These are phyloP conservation scores for Idaea straminata DNA, from an alignment of 2,888 invertebrate genomes.

Conservation along the genomic window DNA sequence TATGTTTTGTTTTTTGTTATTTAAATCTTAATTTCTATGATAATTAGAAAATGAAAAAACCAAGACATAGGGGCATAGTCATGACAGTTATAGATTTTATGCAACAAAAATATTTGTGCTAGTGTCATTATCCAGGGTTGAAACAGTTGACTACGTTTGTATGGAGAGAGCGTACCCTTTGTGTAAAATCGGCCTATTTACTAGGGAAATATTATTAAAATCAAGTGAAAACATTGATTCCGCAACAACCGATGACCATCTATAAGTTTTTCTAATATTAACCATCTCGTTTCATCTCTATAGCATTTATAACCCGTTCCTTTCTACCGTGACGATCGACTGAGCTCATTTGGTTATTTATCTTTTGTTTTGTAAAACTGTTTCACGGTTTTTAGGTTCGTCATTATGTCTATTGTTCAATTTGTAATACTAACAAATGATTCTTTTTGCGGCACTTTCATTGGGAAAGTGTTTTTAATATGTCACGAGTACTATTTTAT, in stretches of 20 bases:
- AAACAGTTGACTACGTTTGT: too few species aligned
- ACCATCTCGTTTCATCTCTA: slow-evolving; percentile 31
- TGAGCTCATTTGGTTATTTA: slow-evolving; percentile 42
- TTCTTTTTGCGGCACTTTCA: slow-evolving; percentile 40
- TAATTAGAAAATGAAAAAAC: too few species aligned
- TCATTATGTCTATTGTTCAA: slow-evolving; percentile 36
- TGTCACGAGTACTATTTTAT: slow-evolving; percentile 43
- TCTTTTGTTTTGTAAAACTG: slow-evolving; percentile 41
- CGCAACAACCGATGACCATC: slow-evolving; percentile 28
- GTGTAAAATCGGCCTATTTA: slow-evolving; percentile 8
- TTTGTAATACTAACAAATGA: slow-evolving; percentile 21
- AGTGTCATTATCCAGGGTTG: too few species aligned
- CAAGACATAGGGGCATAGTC: too few species aligned
- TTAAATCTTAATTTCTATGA: too few species aligned
- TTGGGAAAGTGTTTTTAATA: slow-evolving; percentile 39
- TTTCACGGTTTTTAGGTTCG: slow-evolving; percentile 37
- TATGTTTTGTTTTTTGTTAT: too few species aligned
- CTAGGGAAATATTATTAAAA: slow-evolving; percentile 45
- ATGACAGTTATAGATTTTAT: too few species aligned
- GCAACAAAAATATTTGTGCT: too few species aligned
- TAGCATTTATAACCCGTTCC: slow-evolving; percentile 22
- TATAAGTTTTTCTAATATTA: slow-evolving; percentile 27
- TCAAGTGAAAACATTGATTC: slow-evolving; percentile 46
- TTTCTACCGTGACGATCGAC: slow-evolving; percentile 33
- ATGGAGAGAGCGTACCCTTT: too few species aligned